Percentiles rank a stretch among this genome's conserved stretches.
phyloP scores from a whole-genome alignment of 2,888 invertebrate species.

The Suillia variegata region DNA sequence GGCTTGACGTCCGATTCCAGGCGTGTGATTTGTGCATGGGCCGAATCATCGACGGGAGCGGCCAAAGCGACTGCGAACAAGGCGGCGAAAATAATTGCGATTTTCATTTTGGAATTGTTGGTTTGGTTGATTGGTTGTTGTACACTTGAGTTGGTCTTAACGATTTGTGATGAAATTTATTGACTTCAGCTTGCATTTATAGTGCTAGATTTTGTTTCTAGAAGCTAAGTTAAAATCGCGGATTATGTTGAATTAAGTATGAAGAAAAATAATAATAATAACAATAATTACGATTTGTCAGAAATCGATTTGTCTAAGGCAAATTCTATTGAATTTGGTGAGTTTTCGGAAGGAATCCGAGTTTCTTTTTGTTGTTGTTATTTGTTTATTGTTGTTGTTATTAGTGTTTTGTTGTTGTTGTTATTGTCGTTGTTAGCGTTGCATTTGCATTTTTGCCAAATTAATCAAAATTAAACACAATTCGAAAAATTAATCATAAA shows the following conservation, averaged over 20 bases:
- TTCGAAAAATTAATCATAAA: no score
- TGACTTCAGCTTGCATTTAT: background rate
- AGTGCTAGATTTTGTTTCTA: no score
- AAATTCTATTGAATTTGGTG: no score
- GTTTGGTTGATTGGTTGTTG: background rate
- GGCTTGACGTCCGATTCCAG: constrained; percentile 64
- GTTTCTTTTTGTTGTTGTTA: no score
- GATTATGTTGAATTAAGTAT: background rate
- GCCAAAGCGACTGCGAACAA: constrained; percentile 49
- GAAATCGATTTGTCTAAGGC: no score
- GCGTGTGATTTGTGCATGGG: constrained; percentile 44
- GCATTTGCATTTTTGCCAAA: background rate
- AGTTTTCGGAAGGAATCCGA: no score
- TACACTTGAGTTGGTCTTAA: background rate
- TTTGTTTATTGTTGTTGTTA: no score
- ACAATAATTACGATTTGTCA: background rate
- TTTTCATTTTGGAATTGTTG: constrained; percentile 43
- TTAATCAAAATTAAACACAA: background rate
- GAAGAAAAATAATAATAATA: background rate
- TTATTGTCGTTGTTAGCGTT: no score
- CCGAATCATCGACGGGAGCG: constrained; percentile 42
- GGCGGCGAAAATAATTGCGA: constrained; percentile 47
- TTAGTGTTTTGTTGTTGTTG: no score
- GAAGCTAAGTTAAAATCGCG: background rate
- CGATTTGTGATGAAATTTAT: background rate